Percentiles rank a stretch among this genome's conserved stretches.
Conservation (phyloP, 2,888 invertebrate species). For the Acrocyrtus sp. region DNA sequence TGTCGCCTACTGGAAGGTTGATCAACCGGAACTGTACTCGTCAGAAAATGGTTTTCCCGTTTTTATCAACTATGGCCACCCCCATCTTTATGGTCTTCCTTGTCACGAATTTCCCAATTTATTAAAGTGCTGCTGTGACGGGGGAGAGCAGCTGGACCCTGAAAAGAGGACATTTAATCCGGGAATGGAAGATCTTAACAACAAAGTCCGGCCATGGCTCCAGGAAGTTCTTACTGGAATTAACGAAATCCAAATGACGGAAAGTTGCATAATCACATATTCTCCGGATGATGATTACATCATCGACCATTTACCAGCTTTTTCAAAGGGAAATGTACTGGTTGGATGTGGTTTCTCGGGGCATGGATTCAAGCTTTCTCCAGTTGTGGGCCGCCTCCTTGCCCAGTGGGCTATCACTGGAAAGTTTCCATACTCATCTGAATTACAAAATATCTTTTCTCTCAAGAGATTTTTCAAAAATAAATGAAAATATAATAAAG, state of each 20-base stretch:
- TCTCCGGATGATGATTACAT: constrained; percentile 58
- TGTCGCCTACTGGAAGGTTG: constrained; percentile 56
- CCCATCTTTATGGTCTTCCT: constrained; percentile 54
- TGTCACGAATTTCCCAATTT: constrained; percentile 56
- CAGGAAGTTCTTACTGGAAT: constrained; percentile 47
- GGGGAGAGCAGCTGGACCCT: constrained; percentile 41
- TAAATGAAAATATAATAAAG: neutral
- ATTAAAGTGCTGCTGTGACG: constrained; percentile 37
- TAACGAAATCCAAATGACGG: constrained; percentile 49
- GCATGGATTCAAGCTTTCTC: constrained; percentile 60
- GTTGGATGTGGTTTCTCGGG: constrained; percentile 59
- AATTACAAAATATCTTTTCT: constrained; percentile 40
- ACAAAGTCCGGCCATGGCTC: constrained; percentile 49
- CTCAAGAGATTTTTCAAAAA: constrained; percentile 26
- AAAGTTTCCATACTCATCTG: constrained; percentile 22
- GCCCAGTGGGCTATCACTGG: constrained; percentile 41
- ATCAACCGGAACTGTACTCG: constrained; percentile 36
- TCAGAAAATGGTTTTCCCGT: constrained; percentile 55
- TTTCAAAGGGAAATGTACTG: constrained; percentile 9
- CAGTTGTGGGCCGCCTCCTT: constrained; percentile 51
- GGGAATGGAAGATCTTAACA: constrained; percentile 1
- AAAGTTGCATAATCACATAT: constrained; percentile 58
- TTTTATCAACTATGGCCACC: constrained; percentile 56
- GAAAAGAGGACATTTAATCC: constrained; percentile 50
- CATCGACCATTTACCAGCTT: constrained; percentile 49